Percentiles rank a stretch among this genome's conserved stretches.
phyloP scores from a whole-genome alignment of 2,888 invertebrate species.

The Matsumyia berberina region DNA sequence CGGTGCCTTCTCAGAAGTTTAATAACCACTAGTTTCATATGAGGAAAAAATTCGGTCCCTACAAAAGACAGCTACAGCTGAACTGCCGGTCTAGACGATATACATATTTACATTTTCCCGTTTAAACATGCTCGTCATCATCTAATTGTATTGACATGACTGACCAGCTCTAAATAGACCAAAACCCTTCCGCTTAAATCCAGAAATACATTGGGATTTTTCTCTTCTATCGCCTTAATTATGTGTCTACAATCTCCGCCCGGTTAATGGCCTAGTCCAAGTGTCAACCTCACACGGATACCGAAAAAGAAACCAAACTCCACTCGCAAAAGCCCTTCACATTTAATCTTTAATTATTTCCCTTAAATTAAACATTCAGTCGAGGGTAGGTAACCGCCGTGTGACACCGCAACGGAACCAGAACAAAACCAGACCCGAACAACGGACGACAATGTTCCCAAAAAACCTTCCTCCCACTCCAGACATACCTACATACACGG shows the following conservation, averaged over 20 bases:
- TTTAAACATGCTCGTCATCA: too few relatives aligned
- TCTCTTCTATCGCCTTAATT: conserved; percentile 37
- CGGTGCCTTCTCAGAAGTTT: too few relatives aligned
- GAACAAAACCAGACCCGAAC: conserved; percentile 17
- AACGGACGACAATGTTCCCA: conserved; percentile 25
- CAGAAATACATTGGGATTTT: too few relatives aligned
- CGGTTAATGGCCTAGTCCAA: conserved; percentile 35
- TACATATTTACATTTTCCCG: too few relatives aligned
- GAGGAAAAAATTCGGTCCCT: too few relatives aligned
- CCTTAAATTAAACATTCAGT: conserved; percentile 60
- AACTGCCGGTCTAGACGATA: too few relatives aligned
- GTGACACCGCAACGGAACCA: conserved; percentile 50
- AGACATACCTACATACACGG: background rate
- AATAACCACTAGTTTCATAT: too few relatives aligned
- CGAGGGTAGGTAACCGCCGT: conserved; percentile 30
- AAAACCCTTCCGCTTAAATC: too few relatives aligned
- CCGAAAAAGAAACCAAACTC: conserved; percentile 24
- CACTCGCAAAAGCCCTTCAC: conserved; percentile 31
- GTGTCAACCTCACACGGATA: conserved; percentile 20
- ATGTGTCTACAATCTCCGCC: conserved; percentile 45
- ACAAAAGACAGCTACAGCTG: too few relatives aligned
- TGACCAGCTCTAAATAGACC: too few relatives aligned
- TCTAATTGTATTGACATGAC: too few relatives aligned
- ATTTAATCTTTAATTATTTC: conserved; percentile 66
- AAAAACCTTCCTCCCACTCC: conserved; percentile 13